Evolutionary conservation across 2,888 invertebrate genomes (phyloP).

Genomic region (Meta bourneti): DNA sequence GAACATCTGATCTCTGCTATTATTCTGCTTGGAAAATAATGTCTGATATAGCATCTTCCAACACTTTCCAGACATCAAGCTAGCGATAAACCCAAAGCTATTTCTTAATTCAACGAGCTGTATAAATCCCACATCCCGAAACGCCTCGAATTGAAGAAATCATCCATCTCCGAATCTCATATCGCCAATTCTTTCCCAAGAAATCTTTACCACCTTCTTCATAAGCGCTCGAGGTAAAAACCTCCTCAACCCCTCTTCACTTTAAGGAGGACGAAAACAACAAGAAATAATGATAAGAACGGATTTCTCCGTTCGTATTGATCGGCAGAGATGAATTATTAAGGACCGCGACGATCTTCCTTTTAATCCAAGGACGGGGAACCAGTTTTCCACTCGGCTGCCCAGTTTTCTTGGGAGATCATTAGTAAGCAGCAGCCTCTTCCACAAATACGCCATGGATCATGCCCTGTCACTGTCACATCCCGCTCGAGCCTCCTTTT

Average conservation of each 20-base stretch:
- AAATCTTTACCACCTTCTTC: constrained; percentile 18
- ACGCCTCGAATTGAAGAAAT: not conserved
- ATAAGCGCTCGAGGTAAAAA: constrained; percentile 15
- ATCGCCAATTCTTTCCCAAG: not conserved
- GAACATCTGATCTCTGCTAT: no score
- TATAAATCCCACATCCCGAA: constrained; percentile 4
- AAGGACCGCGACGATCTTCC: constrained; percentile 20
- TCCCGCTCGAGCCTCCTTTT: constrained; percentile 33
- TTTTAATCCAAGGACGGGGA: constrained; percentile 30
- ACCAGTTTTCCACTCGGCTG: constrained; percentile 63
- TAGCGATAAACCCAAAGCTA: no score
- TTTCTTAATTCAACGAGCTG: no score
- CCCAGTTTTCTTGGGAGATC: constrained; percentile 30
- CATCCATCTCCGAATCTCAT: constrained; percentile 25
- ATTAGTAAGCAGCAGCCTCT: constrained; percentile 64
- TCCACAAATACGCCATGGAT: constrained; percentile 68
- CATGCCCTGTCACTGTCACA: constrained; percentile 26
- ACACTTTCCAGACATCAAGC: no score
- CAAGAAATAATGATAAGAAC: constrained; percentile 21
- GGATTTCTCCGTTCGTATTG: constrained; percentile 41
- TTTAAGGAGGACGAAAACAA: not conserved
- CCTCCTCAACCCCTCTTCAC: constrained; percentile 14
- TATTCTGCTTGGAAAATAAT: no score
- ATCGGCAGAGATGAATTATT: constrained; percentile 65
- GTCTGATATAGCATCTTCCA: no score